Conservation (phyloP, 2,888 invertebrate genomes). For the Heliconius ismenius region DNA sequence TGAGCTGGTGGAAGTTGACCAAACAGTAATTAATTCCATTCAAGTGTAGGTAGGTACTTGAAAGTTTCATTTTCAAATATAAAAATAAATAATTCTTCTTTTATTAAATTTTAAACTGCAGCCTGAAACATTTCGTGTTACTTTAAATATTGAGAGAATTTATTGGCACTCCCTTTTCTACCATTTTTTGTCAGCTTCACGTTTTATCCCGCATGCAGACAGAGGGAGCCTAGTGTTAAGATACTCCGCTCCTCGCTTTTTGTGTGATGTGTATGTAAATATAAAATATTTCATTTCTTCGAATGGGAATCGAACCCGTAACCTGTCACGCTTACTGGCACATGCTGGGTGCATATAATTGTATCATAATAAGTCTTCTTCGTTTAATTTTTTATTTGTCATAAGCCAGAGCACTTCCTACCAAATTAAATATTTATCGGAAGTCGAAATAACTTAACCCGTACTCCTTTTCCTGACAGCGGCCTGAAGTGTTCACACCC, state of each 20-base stretch:
- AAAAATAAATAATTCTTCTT: not conserved
- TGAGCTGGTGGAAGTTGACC: conserved; percentile 6
- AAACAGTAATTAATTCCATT: not conserved
- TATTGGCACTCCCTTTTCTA: not conserved
- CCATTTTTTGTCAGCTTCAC: too few species aligned
- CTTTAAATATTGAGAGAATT: not conserved
- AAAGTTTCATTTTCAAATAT: not conserved
- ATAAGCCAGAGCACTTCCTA: not conserved
- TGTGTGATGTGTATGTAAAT: too few species aligned
- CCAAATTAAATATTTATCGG: not conserved
- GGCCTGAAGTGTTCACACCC: conserved; percentile 9
- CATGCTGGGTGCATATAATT: too few species aligned
- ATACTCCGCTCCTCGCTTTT: too few species aligned
- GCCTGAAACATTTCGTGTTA: not conserved
- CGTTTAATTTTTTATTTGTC: not conserved
- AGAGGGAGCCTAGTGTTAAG: too few species aligned
- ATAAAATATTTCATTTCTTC: too few species aligned
- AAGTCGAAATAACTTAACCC: conserved; percentile 19
- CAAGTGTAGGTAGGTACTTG: too few species aligned
- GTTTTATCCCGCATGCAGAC: too few species aligned
- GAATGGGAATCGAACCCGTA: too few species aligned
- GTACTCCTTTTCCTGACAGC: conserved; percentile 4
- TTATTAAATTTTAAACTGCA: not conserved
- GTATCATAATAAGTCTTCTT: too few species aligned
- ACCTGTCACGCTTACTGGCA: too few species aligned